These are phyloP conservation scores for Gnathonemus longibarbis DNA, from an alignment of 2,113 vertebrate genomes.

Conservation along the genomic window DNA sequence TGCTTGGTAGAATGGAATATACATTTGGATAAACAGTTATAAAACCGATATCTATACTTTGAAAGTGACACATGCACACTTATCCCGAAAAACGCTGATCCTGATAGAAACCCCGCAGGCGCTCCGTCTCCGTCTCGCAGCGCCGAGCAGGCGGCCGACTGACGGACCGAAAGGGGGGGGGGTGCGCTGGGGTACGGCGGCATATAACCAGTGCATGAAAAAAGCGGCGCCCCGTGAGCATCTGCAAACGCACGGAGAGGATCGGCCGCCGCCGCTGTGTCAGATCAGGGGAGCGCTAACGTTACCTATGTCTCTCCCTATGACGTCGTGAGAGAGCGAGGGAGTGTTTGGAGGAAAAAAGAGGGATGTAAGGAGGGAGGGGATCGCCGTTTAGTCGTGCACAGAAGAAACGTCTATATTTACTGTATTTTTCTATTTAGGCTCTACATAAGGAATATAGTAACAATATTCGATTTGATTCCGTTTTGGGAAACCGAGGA, in stretches of 20 bases:
- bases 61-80: not conserved
- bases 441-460: conserved; percentile 30
- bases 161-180: not conserved
- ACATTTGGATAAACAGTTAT: not conserved
- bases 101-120: not conserved
- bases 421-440: conserved; percentile 42
- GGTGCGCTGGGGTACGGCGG: not conserved
- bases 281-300: conserved; percentile 35
- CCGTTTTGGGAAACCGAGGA: conserved; percentile 19
- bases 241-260: not conserved
- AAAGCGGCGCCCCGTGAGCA: conserved; percentile 7
- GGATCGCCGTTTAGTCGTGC: conserved; percentile 46
- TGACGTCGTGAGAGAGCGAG: conserved; percentile 58
- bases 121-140: not conserved
- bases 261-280: conserved; percentile 3
- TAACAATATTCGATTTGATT: conserved; percentile 19
- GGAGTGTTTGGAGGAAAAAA: conserved; percentile 31
- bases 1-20: not conserved
- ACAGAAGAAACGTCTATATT: conserved; percentile 44
- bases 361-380: conserved; percentile 45
- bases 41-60: not conserved
- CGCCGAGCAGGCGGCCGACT: not conserved
- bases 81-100: not conserved
- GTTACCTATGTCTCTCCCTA: conserved; percentile 47
- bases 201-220: not conserved